These are phyloP conservation scores for Miichthys miiuy DNA, from an alignment of 2,797 vertebrate species.

Conservation along the genomic window DNA sequence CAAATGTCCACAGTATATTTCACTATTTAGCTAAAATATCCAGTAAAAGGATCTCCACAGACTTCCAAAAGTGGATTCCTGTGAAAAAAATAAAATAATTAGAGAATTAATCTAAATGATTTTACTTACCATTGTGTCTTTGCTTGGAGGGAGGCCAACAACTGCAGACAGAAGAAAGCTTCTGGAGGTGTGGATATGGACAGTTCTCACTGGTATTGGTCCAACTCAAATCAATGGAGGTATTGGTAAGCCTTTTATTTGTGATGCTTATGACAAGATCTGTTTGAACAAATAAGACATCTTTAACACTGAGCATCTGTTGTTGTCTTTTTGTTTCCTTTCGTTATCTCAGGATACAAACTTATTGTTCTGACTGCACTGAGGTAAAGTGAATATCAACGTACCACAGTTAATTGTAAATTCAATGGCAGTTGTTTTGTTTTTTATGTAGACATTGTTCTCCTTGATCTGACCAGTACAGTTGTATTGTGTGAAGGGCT, in stretches of 20 bases:
- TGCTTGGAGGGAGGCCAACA: accelerated
- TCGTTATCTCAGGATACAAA: neutral
- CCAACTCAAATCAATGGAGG: neutral
- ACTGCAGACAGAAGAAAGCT: neutral
- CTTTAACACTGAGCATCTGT: neutral
- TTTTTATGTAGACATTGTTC: accelerated
- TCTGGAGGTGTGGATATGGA: accelerated
- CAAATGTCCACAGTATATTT: neutral
- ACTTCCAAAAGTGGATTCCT: neutral
- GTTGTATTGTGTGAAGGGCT: constrained; percentile 37
- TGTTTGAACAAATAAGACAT: constrained; percentile 53
- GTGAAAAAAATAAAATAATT: neutral
- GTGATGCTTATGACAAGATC: accelerated
- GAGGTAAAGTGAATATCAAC: constrained; percentile 38
- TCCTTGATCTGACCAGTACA: constrained; percentile 50
- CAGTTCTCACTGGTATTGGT: accelerated
- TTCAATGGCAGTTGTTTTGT: accelerated
- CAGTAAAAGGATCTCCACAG: no score
- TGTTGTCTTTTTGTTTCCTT: neutral
- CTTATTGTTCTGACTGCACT: neutral
- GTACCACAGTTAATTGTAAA: constrained; percentile 61
- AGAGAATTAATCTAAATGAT: neutral
- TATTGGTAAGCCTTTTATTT: accelerated
- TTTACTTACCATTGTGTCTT: neutral
- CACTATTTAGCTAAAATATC: no score